Evolutionary conservation across 2,888 invertebrate genomes (phyloP).

Genomic region (Latrodectus hesperus): DNA sequence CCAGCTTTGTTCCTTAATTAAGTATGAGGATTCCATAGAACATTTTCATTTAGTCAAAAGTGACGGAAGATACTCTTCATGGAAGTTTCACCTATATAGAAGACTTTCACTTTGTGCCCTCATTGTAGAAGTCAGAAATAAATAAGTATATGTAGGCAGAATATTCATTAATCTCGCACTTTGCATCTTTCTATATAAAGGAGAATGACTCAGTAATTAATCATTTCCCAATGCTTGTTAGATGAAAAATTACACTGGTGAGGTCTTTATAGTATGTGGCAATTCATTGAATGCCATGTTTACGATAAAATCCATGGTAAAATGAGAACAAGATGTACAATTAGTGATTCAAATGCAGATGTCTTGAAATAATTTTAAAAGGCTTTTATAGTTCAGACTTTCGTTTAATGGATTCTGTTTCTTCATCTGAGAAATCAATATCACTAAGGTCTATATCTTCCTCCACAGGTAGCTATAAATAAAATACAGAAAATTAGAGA

Average conservation of each 20-base stretch:
- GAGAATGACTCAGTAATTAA: neutral
- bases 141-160: too few species aligned
- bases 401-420: conserved; percentile 11
- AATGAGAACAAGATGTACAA: too few species aligned
- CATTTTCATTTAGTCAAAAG: neutral
- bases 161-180: too few species aligned
- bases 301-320: too few species aligned
- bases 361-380: neutral
- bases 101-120: too few species aligned
- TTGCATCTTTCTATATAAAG: neutral
- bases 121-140: too few species aligned
- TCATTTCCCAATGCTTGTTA: neutral
- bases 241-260: neutral
- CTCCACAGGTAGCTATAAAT: conserved; percentile 65
- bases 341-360: neutral
- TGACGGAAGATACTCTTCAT: conserved; percentile 12
- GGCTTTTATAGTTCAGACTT: conserved; percentile 53
- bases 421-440: conserved; percentile 65
- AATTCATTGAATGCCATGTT: too few species aligned
- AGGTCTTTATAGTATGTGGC: too few species aligned
- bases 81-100: neutral
- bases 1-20: conserved; percentile 21
- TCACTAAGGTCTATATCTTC: conserved; percentile 70
- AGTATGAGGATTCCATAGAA: conserved; percentile 16
- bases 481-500: neutral